Evolutionary conservation across 2,888 invertebrate genomes (phyloP).

Genomic region (Ganaspis brasiliensis): DNA sequence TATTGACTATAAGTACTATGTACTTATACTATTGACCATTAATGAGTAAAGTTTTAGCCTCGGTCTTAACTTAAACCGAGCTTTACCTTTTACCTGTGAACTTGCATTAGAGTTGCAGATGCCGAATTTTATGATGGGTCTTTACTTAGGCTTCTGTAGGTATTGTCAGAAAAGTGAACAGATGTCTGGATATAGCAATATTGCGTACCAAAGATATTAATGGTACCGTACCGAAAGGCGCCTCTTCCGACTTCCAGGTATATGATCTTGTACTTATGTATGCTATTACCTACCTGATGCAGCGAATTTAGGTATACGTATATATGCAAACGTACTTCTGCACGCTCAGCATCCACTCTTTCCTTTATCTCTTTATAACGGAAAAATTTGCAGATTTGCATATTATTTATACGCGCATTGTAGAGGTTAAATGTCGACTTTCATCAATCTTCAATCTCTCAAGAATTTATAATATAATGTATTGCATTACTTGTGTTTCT

Average conservation of each 20-base stretch:
- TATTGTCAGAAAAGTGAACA: conserved; percentile 63
- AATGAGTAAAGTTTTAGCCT: neutral
- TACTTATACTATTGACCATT: neutral
- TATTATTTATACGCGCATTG: neutral
- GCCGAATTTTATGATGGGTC: neutral
- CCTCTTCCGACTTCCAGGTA: conserved; percentile 66
- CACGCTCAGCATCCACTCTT: conserved; percentile 51
- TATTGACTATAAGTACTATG: no score
- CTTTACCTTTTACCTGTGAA: neutral
- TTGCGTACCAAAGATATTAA: conserved; percentile 75
- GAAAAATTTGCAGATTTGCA: conserved; percentile 38
- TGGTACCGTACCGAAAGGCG: conserved; percentile 74
- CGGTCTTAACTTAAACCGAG: no score
- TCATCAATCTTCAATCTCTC: conserved; percentile 32
- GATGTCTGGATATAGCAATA: conserved; percentile 72
- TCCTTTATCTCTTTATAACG: conserved; percentile 20
- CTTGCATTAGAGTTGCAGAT: conserved; percentile 6
- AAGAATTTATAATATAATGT: conserved; percentile 5
- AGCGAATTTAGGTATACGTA: conserved; percentile 40
- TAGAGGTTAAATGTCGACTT: conserved; percentile 9
- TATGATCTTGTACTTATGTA: conserved; percentile 59
- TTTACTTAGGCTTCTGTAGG: neutral
- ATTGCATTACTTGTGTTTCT: neutral
- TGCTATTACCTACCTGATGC: conserved; percentile 56
- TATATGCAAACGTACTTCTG: neutral